Evolutionary conservation across 2,797 vertebrate genomes (phyloP), one percentile per base, ranked within the genome.

Genomic region (Harpagifer antarcticus): DNA sequence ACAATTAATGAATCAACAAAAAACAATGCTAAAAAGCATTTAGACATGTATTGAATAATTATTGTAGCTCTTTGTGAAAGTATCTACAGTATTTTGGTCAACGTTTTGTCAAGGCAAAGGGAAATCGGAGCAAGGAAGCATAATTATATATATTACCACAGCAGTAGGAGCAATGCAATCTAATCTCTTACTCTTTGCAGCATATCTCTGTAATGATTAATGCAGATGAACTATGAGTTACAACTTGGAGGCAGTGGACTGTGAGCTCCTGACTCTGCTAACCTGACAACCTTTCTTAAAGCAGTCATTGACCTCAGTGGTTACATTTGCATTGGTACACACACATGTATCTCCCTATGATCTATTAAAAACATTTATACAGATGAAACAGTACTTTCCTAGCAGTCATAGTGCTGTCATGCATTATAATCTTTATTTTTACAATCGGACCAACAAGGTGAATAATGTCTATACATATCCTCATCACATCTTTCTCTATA

Each of bases 351-450:
- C 1, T 23, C 31, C 27, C 40, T 3, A 40, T 23, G 17, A 23
- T 52, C 17, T 10, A 45, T 33, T 37, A 37, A 37, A 6, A 37
- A 37, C 33, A 37, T 37, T 2, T 37, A 37, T 7, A 37, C 33
- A 37, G 33, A 37, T 7, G 33, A 37, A 37, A 37, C 33, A 37
- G 7, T 7, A 2, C 37, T 37, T 37, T 37, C 33, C 11, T 3
- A 48, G 6, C 17, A n/a, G n/a, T 33, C 10, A 23, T 20, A 10
- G 10, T 14, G 10, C 12, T 12, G 59, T 65, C n/a, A 68, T 68
- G 82, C 59, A 63, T 78, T 48, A 59, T 19, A 43, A 73, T 72
- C 23, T 86, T 76, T 81, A 88, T 85, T 89, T n/a, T 60, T 45
- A 73, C 43, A 60, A 0, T 37, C 12, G 49, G 9, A 61, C 12